Percentiles rank a stretch among this genome's conserved stretches.
phyloP scores from a whole-genome alignment of 2,113 vertebrate genomes.

The Carlito syrichta region DNA sequence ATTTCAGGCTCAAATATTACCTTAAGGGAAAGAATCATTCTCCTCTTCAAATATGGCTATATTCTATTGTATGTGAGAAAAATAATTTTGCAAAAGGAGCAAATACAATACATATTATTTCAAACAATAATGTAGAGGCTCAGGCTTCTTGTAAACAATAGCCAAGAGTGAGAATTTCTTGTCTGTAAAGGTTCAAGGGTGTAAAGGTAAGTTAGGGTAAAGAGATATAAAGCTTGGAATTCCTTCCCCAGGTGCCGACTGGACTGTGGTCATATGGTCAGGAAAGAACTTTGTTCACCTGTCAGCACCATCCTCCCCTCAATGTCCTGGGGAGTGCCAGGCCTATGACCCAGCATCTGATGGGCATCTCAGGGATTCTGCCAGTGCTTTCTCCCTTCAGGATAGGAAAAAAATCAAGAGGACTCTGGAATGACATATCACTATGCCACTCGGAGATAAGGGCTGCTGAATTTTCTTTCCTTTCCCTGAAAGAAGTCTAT shows the following conservation, averaged over 20 bases:
- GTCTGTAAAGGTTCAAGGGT: not conserved
- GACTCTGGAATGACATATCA: not conserved
- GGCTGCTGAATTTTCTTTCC: not conserved
- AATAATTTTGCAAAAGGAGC: not conserved
- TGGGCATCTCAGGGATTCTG: not conserved
- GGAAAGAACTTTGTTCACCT: not conserved
- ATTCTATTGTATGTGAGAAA: not conserved
- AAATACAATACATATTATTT: not conserved
- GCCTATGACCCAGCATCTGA: not conserved
- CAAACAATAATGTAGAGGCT: not conserved
- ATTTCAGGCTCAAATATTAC: no score
- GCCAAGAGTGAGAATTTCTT: not conserved
- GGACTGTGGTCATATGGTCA: not conserved
- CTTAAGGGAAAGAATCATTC: no score
- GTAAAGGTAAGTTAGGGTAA: not conserved
- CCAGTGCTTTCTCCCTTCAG: not conserved
- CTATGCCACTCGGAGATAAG: accelerated
- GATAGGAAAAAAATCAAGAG: no score
- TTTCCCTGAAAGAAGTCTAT: not conserved
- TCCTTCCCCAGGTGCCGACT: not conserved
- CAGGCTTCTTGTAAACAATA: not conserved
- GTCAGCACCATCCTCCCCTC: not conserved
- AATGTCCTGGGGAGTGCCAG: not conserved
- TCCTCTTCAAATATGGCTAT: not conserved
- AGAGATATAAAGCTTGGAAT: no score